Percentiles rank a stretch among this genome's conserved stretches.
These are phyloP conservation scores for Nomada hirtipes DNA, from an alignment of 2,888 invertebrate species.

Conservation along the genomic window DNA sequence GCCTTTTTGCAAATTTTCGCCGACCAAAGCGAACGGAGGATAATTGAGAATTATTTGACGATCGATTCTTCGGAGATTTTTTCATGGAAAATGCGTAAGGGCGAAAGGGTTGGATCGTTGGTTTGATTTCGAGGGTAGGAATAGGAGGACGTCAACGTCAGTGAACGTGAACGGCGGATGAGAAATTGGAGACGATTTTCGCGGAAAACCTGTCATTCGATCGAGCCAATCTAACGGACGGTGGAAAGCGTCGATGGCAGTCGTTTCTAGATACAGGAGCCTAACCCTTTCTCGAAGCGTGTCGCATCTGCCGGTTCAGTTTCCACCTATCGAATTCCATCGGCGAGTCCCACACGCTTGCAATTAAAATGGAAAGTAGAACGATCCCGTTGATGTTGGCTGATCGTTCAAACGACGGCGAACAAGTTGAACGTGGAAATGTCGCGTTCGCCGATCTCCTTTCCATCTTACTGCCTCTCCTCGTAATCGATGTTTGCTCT, in stretches of 20 bases:
- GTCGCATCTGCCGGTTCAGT: slow-evolving; percentile 17
- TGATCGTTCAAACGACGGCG: background rate
- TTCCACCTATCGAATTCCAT: slow-evolving; percentile 20
- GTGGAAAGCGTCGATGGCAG: background rate
- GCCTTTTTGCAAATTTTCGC: slow-evolving; percentile 34
- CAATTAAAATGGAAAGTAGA: slow-evolving; percentile 55
- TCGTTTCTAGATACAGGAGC: background rate
- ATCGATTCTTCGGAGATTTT: no score
- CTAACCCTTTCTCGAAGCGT: background rate
- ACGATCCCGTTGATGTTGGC: slow-evolving; percentile 16
- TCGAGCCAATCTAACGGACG: background rate
- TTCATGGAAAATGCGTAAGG: no score
- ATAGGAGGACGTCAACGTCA: no score
- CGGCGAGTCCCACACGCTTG: slow-evolving; percentile 23
- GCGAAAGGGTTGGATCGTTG: no score
- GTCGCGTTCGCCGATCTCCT: slow-evolving; percentile 43
- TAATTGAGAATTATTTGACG: background rate
- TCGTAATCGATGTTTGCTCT: no score
- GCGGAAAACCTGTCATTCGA: no score
- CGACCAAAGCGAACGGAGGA: background rate
- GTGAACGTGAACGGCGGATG: no score
- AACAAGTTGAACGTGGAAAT: background rate
- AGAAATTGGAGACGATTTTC: no score
- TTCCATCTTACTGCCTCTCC: slow-evolving; percentile 10
- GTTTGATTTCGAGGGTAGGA: no score